Conservation (phyloP, 2,888 invertebrate genomes). For the Gymnosoma rotundatum region DNA sequence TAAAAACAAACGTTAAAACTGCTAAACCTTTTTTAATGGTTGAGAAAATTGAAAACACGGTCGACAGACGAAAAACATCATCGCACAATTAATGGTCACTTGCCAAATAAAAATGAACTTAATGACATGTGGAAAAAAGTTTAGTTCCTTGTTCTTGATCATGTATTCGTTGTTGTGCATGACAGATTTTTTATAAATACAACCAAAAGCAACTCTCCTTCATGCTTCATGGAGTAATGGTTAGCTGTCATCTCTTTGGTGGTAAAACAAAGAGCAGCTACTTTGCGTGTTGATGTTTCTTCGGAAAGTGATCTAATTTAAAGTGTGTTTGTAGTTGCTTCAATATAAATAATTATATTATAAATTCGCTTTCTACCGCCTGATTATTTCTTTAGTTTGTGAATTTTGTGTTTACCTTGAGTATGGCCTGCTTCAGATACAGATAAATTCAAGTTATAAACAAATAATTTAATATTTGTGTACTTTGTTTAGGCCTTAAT, state of each 20-base stretch:
- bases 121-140: constrained; percentile 19
- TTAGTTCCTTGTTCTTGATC: constrained; percentile 42
- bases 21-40: constrained; percentile 46
- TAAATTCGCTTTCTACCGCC: constrained; percentile 55
- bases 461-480: constrained; percentile 3
- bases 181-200: constrained; percentile 3
- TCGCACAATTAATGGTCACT: neutral
- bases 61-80: constrained; percentile 23
- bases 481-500: no score
- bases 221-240: neutral
- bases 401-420: constrained; percentile 13
- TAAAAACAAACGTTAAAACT: constrained; percentile 35
- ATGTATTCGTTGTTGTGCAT: constrained; percentile 18
- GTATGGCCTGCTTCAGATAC: constrained; percentile 30
- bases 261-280: neutral
- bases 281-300: constrained; percentile 19
- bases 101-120: neutral
- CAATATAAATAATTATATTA: constrained; percentile 22
- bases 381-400: neutral
- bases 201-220: neutral
- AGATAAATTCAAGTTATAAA: constrained; percentile 5
- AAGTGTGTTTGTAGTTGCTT: constrained; percentile 34
- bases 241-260: neutral
- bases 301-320: constrained; percentile 60
- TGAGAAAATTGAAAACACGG: constrained; percentile 37